Evolutionary conservation across 2,113 vertebrate species (phyloP), one percentile per base, ranked within the genome.

Genomic region (Triplophysa siluroides): DNA sequence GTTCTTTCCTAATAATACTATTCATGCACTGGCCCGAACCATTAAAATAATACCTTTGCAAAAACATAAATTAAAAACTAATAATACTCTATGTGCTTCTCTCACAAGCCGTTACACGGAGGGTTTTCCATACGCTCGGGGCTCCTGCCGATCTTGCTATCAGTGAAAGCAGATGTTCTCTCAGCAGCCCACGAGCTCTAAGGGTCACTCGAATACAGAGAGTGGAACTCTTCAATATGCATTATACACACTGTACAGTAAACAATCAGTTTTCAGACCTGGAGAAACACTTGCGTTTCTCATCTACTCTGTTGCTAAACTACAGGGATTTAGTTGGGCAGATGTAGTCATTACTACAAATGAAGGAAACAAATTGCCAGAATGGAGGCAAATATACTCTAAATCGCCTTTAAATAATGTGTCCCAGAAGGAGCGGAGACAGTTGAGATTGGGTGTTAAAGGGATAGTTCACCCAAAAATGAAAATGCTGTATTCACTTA

Each of bases 131-230:
- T n/a, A 73, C 33, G 79, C 38, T 7, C 21, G 1, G 58, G 69
- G 9, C 71, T 29, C n/a, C 78, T 33, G 23, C 33, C 52, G 45
- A 67, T 21, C 78, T 33, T 67, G 47, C 52, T 78, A 78, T 41
- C 68, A 38, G 70, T 64, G 12, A 54, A 2, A 50, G 41, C 81
- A 82, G 62, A 61, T 61, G 69, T 77, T 82, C 69, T 33, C 23
- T 78, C 62, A 52, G 62, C 69, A 61, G 61, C 13, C 33, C 26
- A 19, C 10, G 26, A 43, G 38, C 33, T 21, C n/a, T 61, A 41
- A 29, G 43, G 77, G 66, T 78, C 54, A 69, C 23, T 47, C 54
- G 1, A 21, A 33, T 23, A 16, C 38, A 61, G 14, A 58, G 52
- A 61, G 56, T 75, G 33, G 41, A 45, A 60, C 33, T 23, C 18